Evolutionary conservation across 2,113 vertebrate genomes (phyloP), one percentile per base, ranked within the genome.

Genomic region (Pteropus alecto): DNA sequence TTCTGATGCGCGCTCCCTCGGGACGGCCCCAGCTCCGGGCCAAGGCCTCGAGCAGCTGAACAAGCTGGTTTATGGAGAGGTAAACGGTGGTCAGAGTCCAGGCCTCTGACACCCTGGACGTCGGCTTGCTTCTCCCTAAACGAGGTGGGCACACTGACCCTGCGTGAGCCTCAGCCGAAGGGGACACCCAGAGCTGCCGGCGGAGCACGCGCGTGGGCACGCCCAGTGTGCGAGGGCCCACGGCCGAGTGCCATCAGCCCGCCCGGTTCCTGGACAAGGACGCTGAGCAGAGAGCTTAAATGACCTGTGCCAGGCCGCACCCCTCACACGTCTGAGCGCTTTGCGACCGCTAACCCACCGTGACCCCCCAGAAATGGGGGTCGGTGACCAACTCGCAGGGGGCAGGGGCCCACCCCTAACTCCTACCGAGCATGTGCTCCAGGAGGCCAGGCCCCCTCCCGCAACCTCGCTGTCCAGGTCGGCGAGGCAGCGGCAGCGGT

Each of bases 401-500:
- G 48, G 13, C 48, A 14, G 48, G 48, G 48, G 46, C 7, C 43
- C 33, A 56, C 1, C 6, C 24, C 24, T 14, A 51, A 1, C 13
- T 30, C 13, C 68, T 10, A 2, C 24, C 5, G 30, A 60, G 35
- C 63, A 18, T 41, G 28, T 58, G 38, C 33, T 26, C 4, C 13
- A 63, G 24, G 9, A 63, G 24, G 9, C 5, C 6, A 30, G 16
- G 4, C 60, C 84, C 30, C 30, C 33, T 73, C 48, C 46, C 3
- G 48, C 24, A 1, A 13, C 56, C 51, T 41, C 18, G 4, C 10
- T n/a, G 65, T 43, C 26, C 54, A 33, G 0, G n/a, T 76, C 0
- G 8, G n/a, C 51, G 15, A 73, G 28, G 13, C 6, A 1, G 2
- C 7, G 22, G 9, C 13, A 67, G 33, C 61, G 13, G 0, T 46